Percentiles rank a stretch among this genome's conserved stretches.
phyloP scores from a whole-genome alignment of 2,888 invertebrate species.

The Papilio demoleus region DNA sequence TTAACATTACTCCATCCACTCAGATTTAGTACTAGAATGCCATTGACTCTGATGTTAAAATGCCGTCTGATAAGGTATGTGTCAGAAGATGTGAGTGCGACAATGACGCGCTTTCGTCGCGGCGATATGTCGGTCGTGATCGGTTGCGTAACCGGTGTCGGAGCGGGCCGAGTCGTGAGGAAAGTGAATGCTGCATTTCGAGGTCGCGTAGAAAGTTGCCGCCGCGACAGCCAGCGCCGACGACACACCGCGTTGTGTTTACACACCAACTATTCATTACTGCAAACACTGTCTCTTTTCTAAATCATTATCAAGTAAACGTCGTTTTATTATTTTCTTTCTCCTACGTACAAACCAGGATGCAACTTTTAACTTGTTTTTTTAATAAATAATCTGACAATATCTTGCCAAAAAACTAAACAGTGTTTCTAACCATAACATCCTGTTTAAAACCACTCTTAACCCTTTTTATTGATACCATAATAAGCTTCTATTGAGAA shows the following conservation, averaged over 20 bases:
- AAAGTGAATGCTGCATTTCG: conserved; percentile 83
- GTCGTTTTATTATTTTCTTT: conserved; percentile 3
- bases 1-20: too few relatives aligned
- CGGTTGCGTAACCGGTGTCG: conserved; percentile 79
- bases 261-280: conserved; percentile 50
- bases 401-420: not conserved
- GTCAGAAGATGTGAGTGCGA: conserved; percentile 49
- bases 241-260: conserved; percentile 49
- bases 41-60: not conserved
- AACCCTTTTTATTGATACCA: not conserved
- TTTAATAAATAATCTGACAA: too few relatives aligned
- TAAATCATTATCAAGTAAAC: conserved; percentile 25
- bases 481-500: conserved; percentile 48
- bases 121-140: conserved; percentile 74
- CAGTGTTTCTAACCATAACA: conserved; percentile 6
- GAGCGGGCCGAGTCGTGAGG: conserved; percentile 64
- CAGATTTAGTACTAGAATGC: too few relatives aligned
- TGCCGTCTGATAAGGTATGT: conserved; percentile 42
- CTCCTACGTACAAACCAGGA: not conserved
- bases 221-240: conserved; percentile 58
- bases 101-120: conserved; percentile 55
- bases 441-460: conserved; percentile 1
- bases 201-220: conserved; percentile 82
- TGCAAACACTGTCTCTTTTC: conserved; percentile 39
- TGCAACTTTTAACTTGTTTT: too few relatives aligned